These are phyloP conservation scores for Perca schrenkii DNA, from an alignment of 2,113 vertebrate species.

Conservation along the genomic window DNA sequence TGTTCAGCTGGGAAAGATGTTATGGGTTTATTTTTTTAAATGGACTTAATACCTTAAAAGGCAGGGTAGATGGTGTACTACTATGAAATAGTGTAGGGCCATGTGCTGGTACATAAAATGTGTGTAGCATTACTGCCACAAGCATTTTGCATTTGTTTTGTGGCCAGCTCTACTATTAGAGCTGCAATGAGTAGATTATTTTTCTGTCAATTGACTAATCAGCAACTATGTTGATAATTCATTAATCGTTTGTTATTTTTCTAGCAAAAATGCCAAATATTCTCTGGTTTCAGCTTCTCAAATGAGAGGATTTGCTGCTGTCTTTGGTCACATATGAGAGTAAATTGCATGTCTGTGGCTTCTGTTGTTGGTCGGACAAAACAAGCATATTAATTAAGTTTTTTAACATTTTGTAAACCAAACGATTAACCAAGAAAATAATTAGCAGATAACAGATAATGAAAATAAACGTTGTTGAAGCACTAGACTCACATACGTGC, in stretches of 20 bases:
- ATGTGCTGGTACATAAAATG: not conserved
- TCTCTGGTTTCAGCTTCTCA: not conserved
- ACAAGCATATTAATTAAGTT: not conserved
- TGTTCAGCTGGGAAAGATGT: too few relatives aligned
- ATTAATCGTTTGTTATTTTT: not conserved
- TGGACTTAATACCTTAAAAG: too few relatives aligned
- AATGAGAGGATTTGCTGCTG: not conserved
- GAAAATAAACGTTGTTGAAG: not conserved
- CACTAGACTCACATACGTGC: not conserved
- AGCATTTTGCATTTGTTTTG: slow-evolving; percentile 1
- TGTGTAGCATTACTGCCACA: not conserved
- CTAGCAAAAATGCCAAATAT: not conserved
- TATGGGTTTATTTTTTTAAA: too few relatives aligned
- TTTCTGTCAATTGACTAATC: not conserved
- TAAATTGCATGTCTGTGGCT: not conserved
- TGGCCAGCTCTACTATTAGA: not conserved
- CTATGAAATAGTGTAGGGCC: not conserved
- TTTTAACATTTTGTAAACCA: not conserved
- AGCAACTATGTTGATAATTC: not conserved
- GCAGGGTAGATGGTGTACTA: not conserved
- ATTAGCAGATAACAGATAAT: too few relatives aligned
- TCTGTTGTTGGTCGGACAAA: not conserved
- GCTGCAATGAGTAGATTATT: not conserved
- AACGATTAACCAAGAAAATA: not conserved
- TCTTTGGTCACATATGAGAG: not conserved